Conservation (phyloP, 2,797 vertebrate species). For the Diceros bicornis region DNA sequence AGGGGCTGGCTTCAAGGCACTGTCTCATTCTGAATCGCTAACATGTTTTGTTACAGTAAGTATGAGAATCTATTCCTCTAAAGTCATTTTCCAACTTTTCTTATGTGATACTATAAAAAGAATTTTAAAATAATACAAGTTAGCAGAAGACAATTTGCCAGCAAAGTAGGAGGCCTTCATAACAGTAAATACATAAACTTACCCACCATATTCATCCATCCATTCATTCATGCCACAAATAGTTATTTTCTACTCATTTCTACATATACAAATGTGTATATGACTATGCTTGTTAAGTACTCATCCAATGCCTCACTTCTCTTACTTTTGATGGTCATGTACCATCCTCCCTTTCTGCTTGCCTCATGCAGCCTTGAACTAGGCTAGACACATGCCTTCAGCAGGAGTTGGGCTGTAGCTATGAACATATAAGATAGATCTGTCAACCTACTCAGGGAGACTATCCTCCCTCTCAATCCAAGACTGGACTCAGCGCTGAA, state of each 20-base stretch:
- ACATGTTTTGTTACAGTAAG: conserved; percentile 12
- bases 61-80: background rate
- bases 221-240: background rate
- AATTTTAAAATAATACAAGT: background rate
- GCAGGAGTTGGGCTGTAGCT: background rate
- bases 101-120: background rate
- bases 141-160: background rate
- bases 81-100: background rate
- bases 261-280: too few species aligned
- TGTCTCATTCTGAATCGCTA: background rate
- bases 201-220: background rate
- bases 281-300: background rate
- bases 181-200: background rate
- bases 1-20: background rate
- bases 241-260: background rate
- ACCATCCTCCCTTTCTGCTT: background rate
- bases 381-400: background rate
- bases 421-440: background rate
- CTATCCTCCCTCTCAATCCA: background rate
- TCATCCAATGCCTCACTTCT: background rate
- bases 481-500: background rate
- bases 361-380: background rate
- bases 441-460: background rate
- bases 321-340: background rate
- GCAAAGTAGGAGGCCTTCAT: background rate